Percentiles rank a stretch among this genome's conserved stretches.
phyloP scores from a whole-genome alignment of 2,113 vertebrate genomes.

The Corythornis vintsioides region DNA sequence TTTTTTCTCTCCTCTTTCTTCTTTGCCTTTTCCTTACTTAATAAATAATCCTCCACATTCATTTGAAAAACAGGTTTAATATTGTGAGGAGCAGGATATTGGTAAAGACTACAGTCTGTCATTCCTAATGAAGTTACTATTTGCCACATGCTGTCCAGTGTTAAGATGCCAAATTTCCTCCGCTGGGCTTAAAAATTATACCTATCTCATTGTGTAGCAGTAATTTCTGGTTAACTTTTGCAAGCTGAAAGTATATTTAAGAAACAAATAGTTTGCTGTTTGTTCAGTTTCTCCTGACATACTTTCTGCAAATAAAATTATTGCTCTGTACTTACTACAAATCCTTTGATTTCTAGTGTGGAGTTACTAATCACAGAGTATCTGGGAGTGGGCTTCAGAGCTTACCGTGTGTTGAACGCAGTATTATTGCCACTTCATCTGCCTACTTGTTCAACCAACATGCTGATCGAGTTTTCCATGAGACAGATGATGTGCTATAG shows the following conservation, averaged over 20 bases:
- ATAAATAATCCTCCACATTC: background rate
- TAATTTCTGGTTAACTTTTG: background rate
- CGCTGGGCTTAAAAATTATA: background rate
- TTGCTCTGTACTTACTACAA: background rate
- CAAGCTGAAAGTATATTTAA: background rate
- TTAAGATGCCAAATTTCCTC: background rate
- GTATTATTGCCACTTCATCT: background rate
- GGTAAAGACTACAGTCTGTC: background rate
- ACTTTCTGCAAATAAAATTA: background rate
- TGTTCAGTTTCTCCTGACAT: background rate
- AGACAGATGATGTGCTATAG: background rate
- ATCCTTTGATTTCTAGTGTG: background rate
- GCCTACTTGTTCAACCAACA: background rate
- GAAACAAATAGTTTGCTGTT: no score
- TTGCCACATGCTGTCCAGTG: background rate
- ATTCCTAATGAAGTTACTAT: background rate
- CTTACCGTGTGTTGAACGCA: background rate
- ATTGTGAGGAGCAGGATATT: background rate
- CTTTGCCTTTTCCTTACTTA: background rate
- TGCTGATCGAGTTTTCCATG: background rate
- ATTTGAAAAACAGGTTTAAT: background rate
- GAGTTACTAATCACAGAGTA: background rate
- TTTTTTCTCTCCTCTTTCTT: background rate
- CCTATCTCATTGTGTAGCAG: background rate
- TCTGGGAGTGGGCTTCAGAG: background rate